A percentile compares a stretch with the other conserved stretches of the same genome.
Conservation (phyloP, 2,797 vertebrate species). For the Vireo griseus region DNA sequence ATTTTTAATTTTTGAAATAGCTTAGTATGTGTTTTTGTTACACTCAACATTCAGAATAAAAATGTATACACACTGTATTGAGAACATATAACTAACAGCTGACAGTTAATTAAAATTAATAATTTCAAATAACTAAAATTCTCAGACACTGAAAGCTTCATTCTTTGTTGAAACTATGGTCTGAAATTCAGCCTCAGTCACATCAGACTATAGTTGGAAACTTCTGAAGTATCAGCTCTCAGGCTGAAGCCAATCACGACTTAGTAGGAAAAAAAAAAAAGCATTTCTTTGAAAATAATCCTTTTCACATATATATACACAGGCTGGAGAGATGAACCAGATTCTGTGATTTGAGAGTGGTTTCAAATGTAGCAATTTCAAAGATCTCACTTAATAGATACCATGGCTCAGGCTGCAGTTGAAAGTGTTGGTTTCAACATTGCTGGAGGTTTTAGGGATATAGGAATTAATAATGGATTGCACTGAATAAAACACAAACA, state of each 20-base stretch:
- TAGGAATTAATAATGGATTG: constrained; percentile 29
- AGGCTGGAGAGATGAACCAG: constrained; percentile 1
- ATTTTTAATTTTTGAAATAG: neutral
- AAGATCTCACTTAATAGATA: constrained; percentile 6
- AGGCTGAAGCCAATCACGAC: neutral
- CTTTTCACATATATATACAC: neutral
- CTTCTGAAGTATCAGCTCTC: neutral
- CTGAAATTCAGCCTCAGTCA: neutral
- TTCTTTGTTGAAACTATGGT: neutral
- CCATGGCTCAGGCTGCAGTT: neutral
- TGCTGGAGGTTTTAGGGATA: neutral
- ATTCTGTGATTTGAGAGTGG: neutral
- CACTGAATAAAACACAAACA: constrained; percentile 39
- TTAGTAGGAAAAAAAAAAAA: neutral
- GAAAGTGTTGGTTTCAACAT: neutral
- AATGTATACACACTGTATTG: neutral
- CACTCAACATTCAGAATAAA: neutral
- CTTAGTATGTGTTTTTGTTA: neutral
- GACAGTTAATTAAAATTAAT: neutral
- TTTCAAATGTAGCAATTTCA: constrained; percentile 37
- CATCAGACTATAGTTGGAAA: neutral
- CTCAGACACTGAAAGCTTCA: neutral
- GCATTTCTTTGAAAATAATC: constrained; percentile 2
- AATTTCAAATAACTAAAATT: neutral
- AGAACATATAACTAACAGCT: neutral